Evolutionary conservation across 2,888 invertebrate genomes (phyloP).

Genomic region (Andricus curvator): DNA sequence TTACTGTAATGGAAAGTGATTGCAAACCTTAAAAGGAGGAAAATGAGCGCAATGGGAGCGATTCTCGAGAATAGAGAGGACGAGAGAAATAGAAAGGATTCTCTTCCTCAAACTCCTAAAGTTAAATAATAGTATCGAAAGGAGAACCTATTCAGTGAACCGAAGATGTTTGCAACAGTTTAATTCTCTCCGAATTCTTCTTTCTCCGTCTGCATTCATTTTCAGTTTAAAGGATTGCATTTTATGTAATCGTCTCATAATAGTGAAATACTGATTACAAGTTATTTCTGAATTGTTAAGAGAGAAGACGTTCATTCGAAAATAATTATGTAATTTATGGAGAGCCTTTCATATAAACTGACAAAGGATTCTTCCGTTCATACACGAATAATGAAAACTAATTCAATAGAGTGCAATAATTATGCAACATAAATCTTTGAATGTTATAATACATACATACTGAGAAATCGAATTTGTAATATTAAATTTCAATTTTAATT

Average conservation of each 20-base stretch:
- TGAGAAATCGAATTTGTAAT: background rate
- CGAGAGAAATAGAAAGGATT: background rate
- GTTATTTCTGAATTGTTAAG: background rate
- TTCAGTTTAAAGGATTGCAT: background rate
- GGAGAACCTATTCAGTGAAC: background rate
- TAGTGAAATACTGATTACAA: background rate
- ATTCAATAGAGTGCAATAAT: background rate
- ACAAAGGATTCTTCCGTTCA: background rate
- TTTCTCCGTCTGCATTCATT: background rate
- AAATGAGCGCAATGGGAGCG: slow-evolving; percentile 34
- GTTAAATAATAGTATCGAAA: slow-evolving; percentile 6
- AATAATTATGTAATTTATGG: background rate
- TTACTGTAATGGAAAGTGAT: slow-evolving; percentile 23
- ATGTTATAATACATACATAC: background rate
- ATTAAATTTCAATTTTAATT: background rate
- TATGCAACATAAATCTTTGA: background rate
- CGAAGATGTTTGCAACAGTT: background rate
- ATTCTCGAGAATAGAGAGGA: slow-evolving; percentile 11
- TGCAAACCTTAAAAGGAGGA: slow-evolving; percentile 27
- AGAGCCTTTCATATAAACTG: background rate
- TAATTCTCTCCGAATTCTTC: background rate
- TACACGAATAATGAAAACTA: background rate
- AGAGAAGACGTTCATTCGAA: background rate
- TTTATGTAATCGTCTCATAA: background rate
- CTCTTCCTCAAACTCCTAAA: background rate